A percentile compares a stretch with the other conserved stretches of the same genome.
phyloP scores from a whole-genome alignment of 2,888 invertebrate species.

The Hemistola chrysoprasaria region DNA sequence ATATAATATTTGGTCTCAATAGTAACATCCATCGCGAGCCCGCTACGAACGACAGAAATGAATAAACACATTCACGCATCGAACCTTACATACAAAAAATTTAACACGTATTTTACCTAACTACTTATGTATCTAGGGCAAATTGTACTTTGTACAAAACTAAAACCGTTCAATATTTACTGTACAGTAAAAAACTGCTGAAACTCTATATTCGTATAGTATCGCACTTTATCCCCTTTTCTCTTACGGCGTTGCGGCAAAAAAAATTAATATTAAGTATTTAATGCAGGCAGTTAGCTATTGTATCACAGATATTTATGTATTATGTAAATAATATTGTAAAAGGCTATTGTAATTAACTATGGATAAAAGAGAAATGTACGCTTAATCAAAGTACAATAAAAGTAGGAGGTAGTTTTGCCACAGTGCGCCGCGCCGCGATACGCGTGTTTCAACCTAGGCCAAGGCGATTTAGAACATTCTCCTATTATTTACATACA shows the following conservation, averaged over 20 bases:
- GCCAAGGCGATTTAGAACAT: constrained; percentile 76
- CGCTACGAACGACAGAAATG: constrained; percentile 63
- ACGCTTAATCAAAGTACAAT: constrained; percentile 28
- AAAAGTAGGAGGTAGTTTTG: constrained; percentile 60
- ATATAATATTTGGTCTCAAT: constrained; percentile 82
- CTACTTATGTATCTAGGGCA: constrained; percentile 81
- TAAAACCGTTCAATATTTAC: constrained; percentile 64
- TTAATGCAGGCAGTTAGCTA: constrained; percentile 62
- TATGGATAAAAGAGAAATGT: constrained; percentile 35
- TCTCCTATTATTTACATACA: constrained; percentile 81
- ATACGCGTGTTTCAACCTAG: constrained; percentile 73
- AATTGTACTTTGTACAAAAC: constrained; percentile 82
- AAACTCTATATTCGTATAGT: constrained; percentile 51
- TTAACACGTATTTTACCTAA: constrained; percentile 77
- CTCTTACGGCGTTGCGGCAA: constrained; percentile 67
- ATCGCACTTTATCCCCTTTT: constrained; percentile 47
- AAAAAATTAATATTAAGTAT: constrained; percentile 46
- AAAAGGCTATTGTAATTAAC: constrained; percentile 52
- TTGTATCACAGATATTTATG: constrained; percentile 78
- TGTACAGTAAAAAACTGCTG: constrained; percentile 66
- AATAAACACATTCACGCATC: constrained; percentile 67
- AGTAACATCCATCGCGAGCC: constrained; percentile 72
- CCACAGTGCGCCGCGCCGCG: constrained; percentile 59
- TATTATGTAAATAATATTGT: constrained; percentile 63
- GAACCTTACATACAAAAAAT: constrained; percentile 64